Conservation (phyloP, 2,888 invertebrate species). For the Tetragnatha montana region DNA sequence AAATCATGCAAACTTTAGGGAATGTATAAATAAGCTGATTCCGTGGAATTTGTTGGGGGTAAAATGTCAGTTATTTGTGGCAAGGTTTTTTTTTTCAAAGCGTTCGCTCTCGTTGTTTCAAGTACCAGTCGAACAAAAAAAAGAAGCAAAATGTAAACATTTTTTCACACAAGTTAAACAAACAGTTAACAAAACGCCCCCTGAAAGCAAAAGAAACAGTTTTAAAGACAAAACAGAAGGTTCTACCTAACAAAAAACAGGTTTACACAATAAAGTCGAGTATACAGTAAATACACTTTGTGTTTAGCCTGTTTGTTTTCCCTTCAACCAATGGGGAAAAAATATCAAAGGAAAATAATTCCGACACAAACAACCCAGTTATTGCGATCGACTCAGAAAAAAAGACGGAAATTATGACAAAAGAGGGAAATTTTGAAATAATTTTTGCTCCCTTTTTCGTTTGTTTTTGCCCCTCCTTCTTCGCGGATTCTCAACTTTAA, state of each 20-base stretch:
- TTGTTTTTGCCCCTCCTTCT: conserved; percentile 16
- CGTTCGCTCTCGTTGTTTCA: too few species aligned
- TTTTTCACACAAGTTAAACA: conserved; percentile 17
- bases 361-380: conserved; percentile 45
- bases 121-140: too few species aligned
- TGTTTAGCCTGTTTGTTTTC: conserved; percentile 49
- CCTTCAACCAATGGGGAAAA: conserved; percentile 2
- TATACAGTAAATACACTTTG: conserved; percentile 46
- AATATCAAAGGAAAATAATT: conserved; percentile 12
- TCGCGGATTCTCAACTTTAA: conserved; percentile 52
- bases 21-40: too few species aligned
- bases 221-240: not conserved
- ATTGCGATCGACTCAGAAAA: conserved; percentile 22
- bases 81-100: too few species aligned
- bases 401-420: conserved; percentile 41
- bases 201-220: not conserved
- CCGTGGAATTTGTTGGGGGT: too few species aligned
- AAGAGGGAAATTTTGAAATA: conserved; percentile 44
- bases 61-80: too few species aligned
- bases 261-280: not conserved
- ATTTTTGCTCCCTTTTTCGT: conserved; percentile 44
- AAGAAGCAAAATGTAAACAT: conserved; percentile 13
- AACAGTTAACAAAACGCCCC: not conserved
- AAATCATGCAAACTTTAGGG: too few species aligned
- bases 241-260: not conserved